These are phyloP conservation scores for Oryctolagus cuniculus DNA, from an alignment of 2,113 vertebrate genomes.

Conservation along the genomic window DNA sequence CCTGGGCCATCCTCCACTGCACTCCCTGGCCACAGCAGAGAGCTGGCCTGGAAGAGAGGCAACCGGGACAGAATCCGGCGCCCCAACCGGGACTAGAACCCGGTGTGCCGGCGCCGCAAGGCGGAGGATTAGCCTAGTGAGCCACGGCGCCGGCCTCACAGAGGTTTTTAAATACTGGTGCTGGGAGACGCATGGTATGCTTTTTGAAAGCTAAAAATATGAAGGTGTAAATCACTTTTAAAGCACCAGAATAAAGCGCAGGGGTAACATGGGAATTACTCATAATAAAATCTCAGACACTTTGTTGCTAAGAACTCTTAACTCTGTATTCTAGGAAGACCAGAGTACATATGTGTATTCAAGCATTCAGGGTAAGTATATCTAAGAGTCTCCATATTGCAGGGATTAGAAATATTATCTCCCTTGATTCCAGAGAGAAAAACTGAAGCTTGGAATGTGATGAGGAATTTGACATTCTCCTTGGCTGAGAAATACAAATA, in stretches of 20 bases:
- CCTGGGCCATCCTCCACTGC: no score
- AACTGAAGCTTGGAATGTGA: not conserved
- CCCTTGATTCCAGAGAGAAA: not conserved
- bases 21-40: no score
- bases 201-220: not conserved
- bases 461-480: not conserved
- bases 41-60: no score
- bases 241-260: not conserved
- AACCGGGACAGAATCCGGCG: no score
- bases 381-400: not conserved
- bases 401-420: not conserved
- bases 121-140: no score
- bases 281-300: not conserved
- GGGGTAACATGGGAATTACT: not conserved
- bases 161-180: not conserved
- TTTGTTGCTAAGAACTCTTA: not conserved
- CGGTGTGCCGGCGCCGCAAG: no score
- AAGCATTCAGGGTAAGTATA: not conserved
- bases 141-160: no score
- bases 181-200: not conserved
- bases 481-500: not conserved
- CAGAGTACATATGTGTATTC: not conserved
- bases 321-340: slow-evolving; percentile 13
- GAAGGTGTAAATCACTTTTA: not conserved
- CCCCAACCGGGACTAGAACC: no score